Percentiles rank a stretch among this genome's conserved stretches.
Conservation (phyloP, 2,888 invertebrate genomes). For the Monoplex corrugatus region DNA sequence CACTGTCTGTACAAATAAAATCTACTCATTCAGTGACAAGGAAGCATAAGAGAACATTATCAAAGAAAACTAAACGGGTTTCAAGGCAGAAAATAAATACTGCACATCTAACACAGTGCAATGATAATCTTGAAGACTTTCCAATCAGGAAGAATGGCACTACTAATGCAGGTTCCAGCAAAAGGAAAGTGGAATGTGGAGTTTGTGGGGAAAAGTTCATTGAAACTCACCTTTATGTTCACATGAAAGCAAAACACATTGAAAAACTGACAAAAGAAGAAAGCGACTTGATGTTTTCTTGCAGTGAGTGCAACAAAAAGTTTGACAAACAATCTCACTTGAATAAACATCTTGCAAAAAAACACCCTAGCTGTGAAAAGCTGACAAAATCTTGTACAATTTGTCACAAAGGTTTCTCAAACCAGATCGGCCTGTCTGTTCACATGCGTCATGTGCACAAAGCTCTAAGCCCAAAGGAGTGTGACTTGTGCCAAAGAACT, state of each 20-base stretch:
- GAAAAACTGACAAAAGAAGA: not conserved
- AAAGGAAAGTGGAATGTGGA: not conserved
- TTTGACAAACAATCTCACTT: not conserved
- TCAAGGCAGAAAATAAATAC: not conserved
- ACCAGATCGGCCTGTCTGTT: conserved; percentile 32
- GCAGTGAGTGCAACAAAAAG: conserved; percentile 41
- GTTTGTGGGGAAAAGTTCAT: conserved; percentile 23
- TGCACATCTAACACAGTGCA: not conserved
- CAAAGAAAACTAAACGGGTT: not conserved
- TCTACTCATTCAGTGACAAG: not conserved
- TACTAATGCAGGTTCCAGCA: not conserved
- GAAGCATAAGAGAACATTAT: not conserved
- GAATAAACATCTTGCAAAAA: conserved; percentile 22
- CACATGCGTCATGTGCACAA: conserved; percentile 47
- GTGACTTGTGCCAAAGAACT: conserved; percentile 35
- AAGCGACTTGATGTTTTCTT: not conserved
- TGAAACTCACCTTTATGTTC: conserved; percentile 30
- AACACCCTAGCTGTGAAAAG: conserved; percentile 27
- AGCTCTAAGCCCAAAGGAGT: conserved; percentile 31
- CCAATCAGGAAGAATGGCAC: not conserved
- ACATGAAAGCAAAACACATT: conserved; percentile 1
- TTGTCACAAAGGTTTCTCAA: conserved; percentile 32
- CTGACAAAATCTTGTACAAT: conserved; percentile 23
- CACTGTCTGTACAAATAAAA: not conserved
- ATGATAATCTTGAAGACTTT: not conserved